Base-by-base conservation (phyloP, 2,888 invertebrate genomes). In the Chironomus tentans region DNA sequence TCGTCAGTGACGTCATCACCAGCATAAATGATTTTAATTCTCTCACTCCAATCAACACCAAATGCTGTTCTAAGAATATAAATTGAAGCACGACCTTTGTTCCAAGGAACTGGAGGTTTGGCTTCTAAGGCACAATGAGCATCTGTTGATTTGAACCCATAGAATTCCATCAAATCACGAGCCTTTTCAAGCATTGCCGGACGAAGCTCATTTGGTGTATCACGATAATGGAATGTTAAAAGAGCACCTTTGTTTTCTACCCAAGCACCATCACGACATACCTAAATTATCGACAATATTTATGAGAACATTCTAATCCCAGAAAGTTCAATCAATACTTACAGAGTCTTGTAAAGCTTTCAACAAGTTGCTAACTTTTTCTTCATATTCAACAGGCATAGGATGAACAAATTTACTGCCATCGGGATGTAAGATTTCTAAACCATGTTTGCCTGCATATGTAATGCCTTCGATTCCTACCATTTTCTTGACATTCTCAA, bases 91-190 rank as follows among this genome's bases (percentile, higher is more conserved):
- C 94, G 90, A 86, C 91, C 93, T 83, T 95, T 95, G 83, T 95
- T 93, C 95, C 95, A 95, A 80, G 92, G 89, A 0, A 95, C 94
- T 0, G 94, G 95, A 4, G 95, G 95, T 79, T 93, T 91, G 0
- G 95, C 95, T 82, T 95, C 95, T n/a, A 95, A 86, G 0, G 95
- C 95, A 80, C 93, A 93, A 81, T 94, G 93, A 24, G 94, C 92
- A 71, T 89, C 87, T 65, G 91, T 91, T 1, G 93, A 91, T 38
- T 88, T 88, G 83, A 95, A 95, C 0, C 94, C 93, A 2, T 90
- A 88, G 10, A 88, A 89, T 77, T 89, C 88, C 80, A 95, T 94
- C 73, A 94, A 85, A 61, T 85, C 85, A 79, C 88, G 87, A 0
- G 94, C 94, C 80, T 89, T 87, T n/a, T 88, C 88, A 1, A 91